These are phyloP conservation scores for Aphis craccivora DNA, from an alignment of 1,140 invertebrate species.

Conservation along the genomic window DNA sequence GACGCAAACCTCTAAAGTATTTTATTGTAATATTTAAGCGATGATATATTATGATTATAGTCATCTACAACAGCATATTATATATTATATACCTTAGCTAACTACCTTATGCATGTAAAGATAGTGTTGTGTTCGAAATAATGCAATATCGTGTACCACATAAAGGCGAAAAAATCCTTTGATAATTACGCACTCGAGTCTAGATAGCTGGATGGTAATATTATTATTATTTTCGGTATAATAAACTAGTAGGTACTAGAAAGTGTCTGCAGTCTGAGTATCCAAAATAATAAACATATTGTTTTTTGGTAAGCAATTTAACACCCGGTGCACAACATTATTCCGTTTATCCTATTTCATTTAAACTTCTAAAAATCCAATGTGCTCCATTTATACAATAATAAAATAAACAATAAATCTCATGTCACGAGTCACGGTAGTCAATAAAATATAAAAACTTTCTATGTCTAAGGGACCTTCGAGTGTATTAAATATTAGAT, in stretches of 20 bases:
- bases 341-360: not conserved
- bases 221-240: too few relatives aligned
- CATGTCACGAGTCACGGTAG: not conserved
- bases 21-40: not conserved
- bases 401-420: not conserved
- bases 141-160: not conserved
- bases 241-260: too few relatives aligned
- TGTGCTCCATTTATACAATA: not conserved
- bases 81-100: not conserved
- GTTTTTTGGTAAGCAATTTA: too few relatives aligned
- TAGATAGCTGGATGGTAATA: not conserved
- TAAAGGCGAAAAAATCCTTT: not conserved
- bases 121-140: not conserved
- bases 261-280: too few relatives aligned
- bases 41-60: not conserved
- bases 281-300: too few relatives aligned
- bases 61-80: not conserved
- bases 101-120: not conserved
- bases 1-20: not conserved
- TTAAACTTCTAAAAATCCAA: not conserved
- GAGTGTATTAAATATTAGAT: conserved; percentile 21
- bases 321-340: not conserved
- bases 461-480: not conserved
- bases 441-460: conserved; percentile 1
- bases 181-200: not conserved